phyloP scores from a whole-genome alignment of 2,888 invertebrate genomes.

The Gasteruption jaculator region DNA sequence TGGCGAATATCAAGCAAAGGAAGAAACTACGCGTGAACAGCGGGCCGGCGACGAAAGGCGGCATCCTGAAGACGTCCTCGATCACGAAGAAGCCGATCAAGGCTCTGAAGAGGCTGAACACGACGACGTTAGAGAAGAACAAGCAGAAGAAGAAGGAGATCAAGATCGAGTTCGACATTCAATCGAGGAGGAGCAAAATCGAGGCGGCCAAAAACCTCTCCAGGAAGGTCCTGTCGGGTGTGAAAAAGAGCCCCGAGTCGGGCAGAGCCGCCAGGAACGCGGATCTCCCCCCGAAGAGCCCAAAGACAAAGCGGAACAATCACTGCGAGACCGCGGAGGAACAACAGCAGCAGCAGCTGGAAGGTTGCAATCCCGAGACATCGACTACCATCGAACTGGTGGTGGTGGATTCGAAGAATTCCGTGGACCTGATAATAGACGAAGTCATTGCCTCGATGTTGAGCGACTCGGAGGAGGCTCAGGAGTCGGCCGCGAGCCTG shows the following conservation, averaged over 20 bases:
- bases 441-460: slow-evolving; percentile 47
- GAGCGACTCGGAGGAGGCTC: slow-evolving; percentile 35
- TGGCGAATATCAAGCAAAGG: slow-evolving; percentile 41
- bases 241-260: too few species aligned
- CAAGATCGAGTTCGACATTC: too few species aligned
- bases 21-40: slow-evolving; percentile 37
- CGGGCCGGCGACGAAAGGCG: too few species aligned
- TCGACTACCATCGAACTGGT: too few species aligned
- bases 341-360: too few species aligned
- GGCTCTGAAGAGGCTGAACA: slow-evolving; percentile 29
- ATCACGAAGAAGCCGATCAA: slow-evolving; percentile 44
- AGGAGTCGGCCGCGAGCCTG: too few species aligned
- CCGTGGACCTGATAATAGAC: slow-evolving; percentile 46
- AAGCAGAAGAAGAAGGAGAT: slow-evolving; percentile 6
- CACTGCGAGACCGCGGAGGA: slow-evolving; percentile 8
- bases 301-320: neutral
- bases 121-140: slow-evolving; percentile 10
- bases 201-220: too few species aligned
- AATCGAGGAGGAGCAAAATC: too few species aligned
- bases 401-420: slow-evolving; percentile 32
- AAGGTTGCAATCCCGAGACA: too few species aligned
- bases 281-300: too few species aligned
- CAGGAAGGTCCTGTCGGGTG: too few species aligned
- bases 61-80: slow-evolving; percentile 39
- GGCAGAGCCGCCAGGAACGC: too few species aligned